Evolutionary conservation across 2,888 invertebrate species (phyloP).

Genomic region (Prionchulus punctatus): DNA sequence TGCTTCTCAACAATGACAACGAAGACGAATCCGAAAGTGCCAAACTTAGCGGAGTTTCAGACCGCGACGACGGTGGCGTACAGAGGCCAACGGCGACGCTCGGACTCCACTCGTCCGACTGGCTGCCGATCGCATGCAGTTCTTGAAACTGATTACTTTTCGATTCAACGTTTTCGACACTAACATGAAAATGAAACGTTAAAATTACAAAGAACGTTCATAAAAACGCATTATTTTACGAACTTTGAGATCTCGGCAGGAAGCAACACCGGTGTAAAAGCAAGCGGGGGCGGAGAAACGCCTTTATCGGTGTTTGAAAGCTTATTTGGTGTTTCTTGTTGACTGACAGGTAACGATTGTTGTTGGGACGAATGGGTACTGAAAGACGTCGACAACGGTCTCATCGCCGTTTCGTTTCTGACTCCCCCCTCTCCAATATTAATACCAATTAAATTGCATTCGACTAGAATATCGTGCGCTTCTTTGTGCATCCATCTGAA

Average conservation of each 20-base stretch:
- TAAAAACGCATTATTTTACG: no score
- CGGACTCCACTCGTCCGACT: no score
- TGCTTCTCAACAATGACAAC: no score
- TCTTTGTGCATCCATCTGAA: neutral
- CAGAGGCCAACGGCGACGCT: neutral
- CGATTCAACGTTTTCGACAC: no score
- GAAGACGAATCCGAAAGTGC: no score
- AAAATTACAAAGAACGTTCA: no score
- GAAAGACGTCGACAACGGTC: neutral
- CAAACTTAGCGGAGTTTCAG: no score
- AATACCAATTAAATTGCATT: neutral
- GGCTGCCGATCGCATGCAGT: no score
- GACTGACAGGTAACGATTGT: neutral
- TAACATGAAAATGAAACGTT: no score
- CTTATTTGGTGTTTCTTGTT: neutral
- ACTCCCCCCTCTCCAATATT: neutral
- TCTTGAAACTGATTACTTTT: no score
- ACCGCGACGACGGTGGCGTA: neutral
- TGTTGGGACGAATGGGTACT: neutral
- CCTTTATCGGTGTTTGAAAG: no score
- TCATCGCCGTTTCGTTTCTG: neutral
- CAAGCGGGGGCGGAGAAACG: neutral
- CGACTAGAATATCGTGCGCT: neutral
- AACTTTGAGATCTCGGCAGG: no score
- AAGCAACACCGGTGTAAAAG: neutral